Evolutionary conservation across 2,888 invertebrate genomes (phyloP).

Genomic region (Drosophila multiciliata): DNA sequence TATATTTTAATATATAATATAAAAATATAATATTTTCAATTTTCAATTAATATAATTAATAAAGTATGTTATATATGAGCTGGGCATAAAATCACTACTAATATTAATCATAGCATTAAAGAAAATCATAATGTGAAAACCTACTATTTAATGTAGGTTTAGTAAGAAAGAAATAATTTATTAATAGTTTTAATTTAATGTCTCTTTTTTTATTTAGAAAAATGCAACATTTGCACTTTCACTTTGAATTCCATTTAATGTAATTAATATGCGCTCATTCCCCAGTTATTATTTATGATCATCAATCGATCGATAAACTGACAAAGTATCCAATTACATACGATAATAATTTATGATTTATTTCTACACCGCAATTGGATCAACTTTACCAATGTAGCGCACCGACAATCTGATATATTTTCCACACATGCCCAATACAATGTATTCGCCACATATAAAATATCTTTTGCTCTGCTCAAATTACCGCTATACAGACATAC

Average conservation of each 20-base stretch:
- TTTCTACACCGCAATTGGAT: constrained; percentile 36
- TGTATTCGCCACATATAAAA: constrained; percentile 46
- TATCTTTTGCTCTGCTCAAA: constrained; percentile 62
- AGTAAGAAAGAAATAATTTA: background rate
- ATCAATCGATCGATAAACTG: background rate
- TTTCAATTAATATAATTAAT: background rate
- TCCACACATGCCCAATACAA: constrained; percentile 46
- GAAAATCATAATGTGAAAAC: too few species aligned
- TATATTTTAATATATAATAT: background rate
- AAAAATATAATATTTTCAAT: too few species aligned
- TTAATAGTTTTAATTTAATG: background rate
- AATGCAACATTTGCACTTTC: background rate
- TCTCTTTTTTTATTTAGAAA: background rate
- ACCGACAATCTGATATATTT: constrained; percentile 53
- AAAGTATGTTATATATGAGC: background rate
- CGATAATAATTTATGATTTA: constrained; percentile 14
- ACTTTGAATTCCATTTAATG: background rate
- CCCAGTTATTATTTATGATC: background rate
- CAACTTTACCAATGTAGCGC: constrained; percentile 57
- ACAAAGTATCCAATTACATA: constrained; percentile 13
- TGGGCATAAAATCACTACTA: background rate
- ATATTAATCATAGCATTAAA: too few species aligned
- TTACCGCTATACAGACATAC: constrained; percentile 52
- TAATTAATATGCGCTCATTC: background rate
- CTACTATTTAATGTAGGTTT: too few species aligned